Conservation (phyloP, 2,888 invertebrate genomes). For the Timema podura region DNA sequence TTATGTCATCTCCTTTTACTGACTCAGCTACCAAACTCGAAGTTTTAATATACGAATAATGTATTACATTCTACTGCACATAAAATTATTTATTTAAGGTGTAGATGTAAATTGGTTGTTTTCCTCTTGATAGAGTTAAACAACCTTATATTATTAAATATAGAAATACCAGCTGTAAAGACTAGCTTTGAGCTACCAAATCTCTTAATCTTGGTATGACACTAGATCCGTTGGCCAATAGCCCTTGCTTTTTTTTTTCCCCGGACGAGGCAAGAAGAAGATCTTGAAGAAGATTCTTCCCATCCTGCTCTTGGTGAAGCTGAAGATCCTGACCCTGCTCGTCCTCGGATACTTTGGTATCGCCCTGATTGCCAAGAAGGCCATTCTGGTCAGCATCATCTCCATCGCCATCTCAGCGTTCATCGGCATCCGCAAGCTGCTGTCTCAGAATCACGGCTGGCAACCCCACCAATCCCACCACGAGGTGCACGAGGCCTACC, state of each 20-base stretch:
- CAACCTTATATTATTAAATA: no score
- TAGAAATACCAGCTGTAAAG: no score
- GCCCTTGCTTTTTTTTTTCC: constrained; percentile 18
- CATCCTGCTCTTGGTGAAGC: constrained; percentile 54
- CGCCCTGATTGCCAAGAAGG: constrained; percentile 60
- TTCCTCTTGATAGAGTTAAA: no score
- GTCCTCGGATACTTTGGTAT: constrained; percentile 55
- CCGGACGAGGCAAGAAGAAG: constrained; percentile 57
- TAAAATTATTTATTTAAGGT: no score
- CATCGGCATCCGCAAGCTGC: constrained; percentile 44
- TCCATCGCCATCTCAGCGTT: constrained; percentile 57
- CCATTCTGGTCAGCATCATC: constrained; percentile 54
- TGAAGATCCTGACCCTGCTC: constrained; percentile 54
- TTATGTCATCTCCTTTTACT: no score
- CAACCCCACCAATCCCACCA: constrained; percentile 32
- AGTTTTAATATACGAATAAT: no score
- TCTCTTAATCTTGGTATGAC: no score
- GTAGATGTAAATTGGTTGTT: no score
- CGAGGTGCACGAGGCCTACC: constrained; percentile 31
- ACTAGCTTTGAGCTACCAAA: no score
- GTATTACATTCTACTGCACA: no score
- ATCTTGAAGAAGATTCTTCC: constrained; percentile 53
- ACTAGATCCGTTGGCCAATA: no score
- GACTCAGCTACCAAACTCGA: no score
- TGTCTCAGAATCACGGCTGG: constrained; percentile 36